phyloP scores from a whole-genome alignment of 2,888 invertebrate species.

The Heteropelma amictum region DNA sequence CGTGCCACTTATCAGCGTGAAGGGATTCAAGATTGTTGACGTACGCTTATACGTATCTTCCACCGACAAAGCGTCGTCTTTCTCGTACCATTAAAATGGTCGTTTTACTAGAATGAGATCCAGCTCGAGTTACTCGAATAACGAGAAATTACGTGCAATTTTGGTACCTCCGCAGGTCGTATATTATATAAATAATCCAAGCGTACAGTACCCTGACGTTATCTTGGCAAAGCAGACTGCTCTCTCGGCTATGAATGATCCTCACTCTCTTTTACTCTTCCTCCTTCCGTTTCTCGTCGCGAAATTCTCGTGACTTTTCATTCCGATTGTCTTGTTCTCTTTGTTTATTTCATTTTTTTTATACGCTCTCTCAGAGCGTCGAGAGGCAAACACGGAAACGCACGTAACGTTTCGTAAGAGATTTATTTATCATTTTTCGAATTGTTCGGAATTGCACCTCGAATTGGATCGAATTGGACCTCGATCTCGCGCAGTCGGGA shows the following conservation, averaged over 20 bases:
- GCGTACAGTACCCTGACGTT: slow-evolving; percentile 7
- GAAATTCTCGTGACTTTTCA: not conserved
- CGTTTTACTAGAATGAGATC: not conserved
- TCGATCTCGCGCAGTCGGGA: too few species aligned
- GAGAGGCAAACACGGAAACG: too few species aligned
- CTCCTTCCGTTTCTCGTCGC: not conserved
- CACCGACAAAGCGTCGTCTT: not conserved
- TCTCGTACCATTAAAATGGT: not conserved
- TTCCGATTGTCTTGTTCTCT: not conserved
- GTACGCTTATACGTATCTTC: too few species aligned
- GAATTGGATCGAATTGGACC: too few species aligned
- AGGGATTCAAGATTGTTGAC: slow-evolving; percentile 29
- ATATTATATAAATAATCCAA: slow-evolving; percentile 4
- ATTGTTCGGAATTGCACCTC: too few species aligned
- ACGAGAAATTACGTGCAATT: not conserved
- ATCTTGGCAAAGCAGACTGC: slow-evolving; percentile 5
- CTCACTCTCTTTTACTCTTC: not conserved
- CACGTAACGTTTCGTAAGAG: too few species aligned
- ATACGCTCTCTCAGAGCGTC: too few species aligned
- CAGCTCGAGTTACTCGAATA: not conserved
- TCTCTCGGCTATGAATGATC: slow-evolving; percentile 29
- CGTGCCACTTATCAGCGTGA: slow-evolving; percentile 21
- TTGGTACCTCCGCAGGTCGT: not conserved
- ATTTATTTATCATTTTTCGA: too few species aligned
- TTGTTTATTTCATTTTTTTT: too few species aligned